phyloP scores from a whole-genome alignment of 2,888 invertebrate species.

The Tachina grossa region DNA sequence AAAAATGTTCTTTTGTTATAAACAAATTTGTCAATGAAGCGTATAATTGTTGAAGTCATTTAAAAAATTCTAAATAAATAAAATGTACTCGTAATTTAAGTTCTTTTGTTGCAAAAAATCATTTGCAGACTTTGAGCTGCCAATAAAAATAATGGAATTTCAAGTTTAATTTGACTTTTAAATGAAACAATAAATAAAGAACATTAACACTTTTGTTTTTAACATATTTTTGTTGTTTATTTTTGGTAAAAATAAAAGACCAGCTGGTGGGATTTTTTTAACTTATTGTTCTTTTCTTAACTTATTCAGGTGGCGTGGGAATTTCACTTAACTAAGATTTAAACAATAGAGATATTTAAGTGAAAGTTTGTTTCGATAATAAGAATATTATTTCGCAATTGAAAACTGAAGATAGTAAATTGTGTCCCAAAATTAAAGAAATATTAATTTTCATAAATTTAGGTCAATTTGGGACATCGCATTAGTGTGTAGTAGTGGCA shows the following conservation, averaged over 20 bases:
- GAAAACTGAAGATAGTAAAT: background rate
- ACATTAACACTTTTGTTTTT: constrained; percentile 14
- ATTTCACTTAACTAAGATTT: background rate
- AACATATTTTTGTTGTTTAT: background rate
- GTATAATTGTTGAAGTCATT: constrained; percentile 17
- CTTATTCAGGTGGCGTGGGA: constrained; percentile 30
- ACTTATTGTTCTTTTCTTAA: constrained; percentile 21
- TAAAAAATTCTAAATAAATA: constrained; percentile 2
- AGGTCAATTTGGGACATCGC: too few relatives aligned
- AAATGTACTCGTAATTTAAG: background rate
- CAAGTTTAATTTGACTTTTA: constrained; percentile 28
- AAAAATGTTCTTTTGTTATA: background rate
- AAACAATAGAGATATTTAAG: background rate
- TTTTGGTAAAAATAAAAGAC: constrained; percentile 15
- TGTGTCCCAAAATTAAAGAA: background rate
- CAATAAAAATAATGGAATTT: constrained; percentile 26
- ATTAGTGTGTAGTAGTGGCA: too few relatives aligned
- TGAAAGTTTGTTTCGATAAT: background rate
- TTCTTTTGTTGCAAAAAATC: background rate
- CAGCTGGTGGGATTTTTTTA: constrained; percentile 33
- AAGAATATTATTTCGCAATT: background rate
- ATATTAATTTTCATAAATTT: too few relatives aligned
- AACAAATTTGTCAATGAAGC: background rate
- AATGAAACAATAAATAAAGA: constrained; percentile 28
- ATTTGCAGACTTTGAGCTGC: constrained; percentile 2